Evolutionary conservation across 2,113 vertebrate genomes (phyloP).

Genomic region (Leuciscus idus): DNA sequence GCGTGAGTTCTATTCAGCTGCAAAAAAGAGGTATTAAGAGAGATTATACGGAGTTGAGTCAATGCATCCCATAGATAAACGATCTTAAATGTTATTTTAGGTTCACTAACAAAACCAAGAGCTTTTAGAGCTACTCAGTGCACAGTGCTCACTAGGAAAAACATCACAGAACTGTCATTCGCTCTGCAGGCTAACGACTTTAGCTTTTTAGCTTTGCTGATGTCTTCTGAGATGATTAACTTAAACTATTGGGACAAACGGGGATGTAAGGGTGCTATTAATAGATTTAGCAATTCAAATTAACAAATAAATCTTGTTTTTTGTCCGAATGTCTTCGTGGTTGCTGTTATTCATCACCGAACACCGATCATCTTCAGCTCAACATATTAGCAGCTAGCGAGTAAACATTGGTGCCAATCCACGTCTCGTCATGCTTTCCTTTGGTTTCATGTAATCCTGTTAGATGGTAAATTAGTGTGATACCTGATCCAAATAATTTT

Average conservation of each 20-base stretch:
- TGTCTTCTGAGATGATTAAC: neutral
- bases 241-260: neutral
- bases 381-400: constrained; percentile 30
- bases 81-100: neutral
- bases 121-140: neutral
- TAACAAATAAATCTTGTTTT: neutral
- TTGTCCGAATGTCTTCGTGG: neutral
- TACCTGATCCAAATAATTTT: constrained; percentile 33
- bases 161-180: constrained; percentile 20
- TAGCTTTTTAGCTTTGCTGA: constrained; percentile 16
- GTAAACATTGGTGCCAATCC: constrained; percentile 24
- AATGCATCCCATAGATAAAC: neutral
- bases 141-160: neutral
- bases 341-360: neutral
- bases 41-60: neutral
- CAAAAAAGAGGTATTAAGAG: neutral
- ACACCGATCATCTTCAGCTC: neutral
- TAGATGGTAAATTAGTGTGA: neutral
- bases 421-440: neutral
- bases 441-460: neutral
- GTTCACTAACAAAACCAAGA: neutral
- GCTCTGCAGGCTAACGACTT: neutral
- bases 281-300: neutral
- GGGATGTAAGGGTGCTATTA: neutral
- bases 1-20: constrained; percentile 27